Base-by-base conservation (phyloP, 1,140 invertebrate species). In the Drosophila bipectinata region DNA sequence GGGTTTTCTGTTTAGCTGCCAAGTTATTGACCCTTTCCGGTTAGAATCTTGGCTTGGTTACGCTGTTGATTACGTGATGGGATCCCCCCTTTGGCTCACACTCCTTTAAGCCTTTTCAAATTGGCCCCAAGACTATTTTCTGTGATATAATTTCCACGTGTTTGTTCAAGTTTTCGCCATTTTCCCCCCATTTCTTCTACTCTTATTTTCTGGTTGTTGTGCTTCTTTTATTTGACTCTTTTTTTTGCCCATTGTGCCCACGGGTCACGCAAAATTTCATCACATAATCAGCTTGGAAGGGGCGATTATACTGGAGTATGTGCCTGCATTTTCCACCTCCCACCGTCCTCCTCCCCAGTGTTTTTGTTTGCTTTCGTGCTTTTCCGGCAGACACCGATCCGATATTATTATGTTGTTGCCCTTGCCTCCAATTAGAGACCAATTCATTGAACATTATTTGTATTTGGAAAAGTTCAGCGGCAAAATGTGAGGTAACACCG, bases 201-300 rank as follows among this genome's bases (percentile, higher is more conserved):
- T 53, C 58, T 49, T 45, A 45, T 18, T 54, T 58, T 54, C 28
- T 15, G 41, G 41, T 63, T 44, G 52, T 58, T 37, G 39, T 34
- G 69, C 14, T 53, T 54, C 37, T 37, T 8, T 45, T 45, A n/a
- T n/a, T n/a, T n/a, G n/a, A n/a, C n/a, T n/a, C n/a, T 68, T 59
- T 77, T 83, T 76, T 87, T 72, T 68, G 68, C 59, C 45, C 45
- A 74, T 72, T 67, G 48, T 62, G 58, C 56, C 77, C 68, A 78
- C 60, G 72, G 83, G 83, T 88, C 83, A 88, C 83, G 83, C 83
- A 88, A 89, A 88, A 88, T 88, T 88, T 88, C 84, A 89, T 89
- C 83, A 88, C 79, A 88, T 89, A 88, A 88, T 88, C 84, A 82
- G 77, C 55, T 53, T 34, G 59, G 49, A 47, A 1, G 59, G 62